A percentile compares a stretch with the other conserved stretches of the same genome.
Conservation (phyloP, 92 coral and sea anemone genomes). For the Umimayanthus chanpuru region DNA sequence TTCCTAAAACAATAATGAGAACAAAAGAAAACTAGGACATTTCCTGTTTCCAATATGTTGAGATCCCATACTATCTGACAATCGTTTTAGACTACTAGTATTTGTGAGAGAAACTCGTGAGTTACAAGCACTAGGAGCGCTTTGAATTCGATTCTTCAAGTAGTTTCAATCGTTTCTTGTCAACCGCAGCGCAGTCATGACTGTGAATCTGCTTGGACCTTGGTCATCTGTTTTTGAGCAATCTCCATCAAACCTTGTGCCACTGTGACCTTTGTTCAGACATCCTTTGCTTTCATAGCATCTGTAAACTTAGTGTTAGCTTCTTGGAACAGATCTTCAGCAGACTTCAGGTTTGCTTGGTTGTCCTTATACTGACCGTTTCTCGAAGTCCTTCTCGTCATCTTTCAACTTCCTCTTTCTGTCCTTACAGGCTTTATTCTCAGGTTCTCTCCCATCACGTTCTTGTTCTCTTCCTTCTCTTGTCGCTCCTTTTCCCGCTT, state of each 20-base stretch:
- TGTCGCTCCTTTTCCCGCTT: no score
- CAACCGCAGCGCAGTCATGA: slow-evolving; percentile 26
- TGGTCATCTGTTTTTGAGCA: slow-evolving; percentile 29
- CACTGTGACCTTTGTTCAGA: slow-evolving; percentile 32
- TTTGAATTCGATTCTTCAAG: no score
- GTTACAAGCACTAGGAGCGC: neutral
- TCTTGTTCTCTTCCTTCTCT: no score
- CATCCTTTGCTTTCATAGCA: slow-evolving; percentile 25
- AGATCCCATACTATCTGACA: slow-evolving; percentile 26
- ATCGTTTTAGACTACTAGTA: slow-evolving; percentile 18
- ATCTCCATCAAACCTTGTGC: slow-evolving; percentile 31
- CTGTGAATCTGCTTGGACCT: slow-evolving; percentile 26
- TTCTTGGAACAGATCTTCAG: slow-evolving; percentile 31
- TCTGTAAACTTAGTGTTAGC: slow-evolving; percentile 32
- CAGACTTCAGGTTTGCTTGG: no score
- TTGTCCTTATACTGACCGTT: no score
- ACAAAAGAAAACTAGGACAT: neutral
- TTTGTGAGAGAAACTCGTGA: slow-evolving; percentile 27
- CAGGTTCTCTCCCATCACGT: no score
- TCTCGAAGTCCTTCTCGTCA: no score
- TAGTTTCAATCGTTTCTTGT: neutral
- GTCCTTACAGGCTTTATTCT: no score
- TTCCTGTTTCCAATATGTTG: slow-evolving; percentile 13
- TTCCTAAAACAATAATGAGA: slow-evolving; percentile 10
- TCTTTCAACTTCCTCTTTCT: no score